Base-by-base conservation (phyloP, 2,888 invertebrate species). In the Spilarctia lutea region DNA sequence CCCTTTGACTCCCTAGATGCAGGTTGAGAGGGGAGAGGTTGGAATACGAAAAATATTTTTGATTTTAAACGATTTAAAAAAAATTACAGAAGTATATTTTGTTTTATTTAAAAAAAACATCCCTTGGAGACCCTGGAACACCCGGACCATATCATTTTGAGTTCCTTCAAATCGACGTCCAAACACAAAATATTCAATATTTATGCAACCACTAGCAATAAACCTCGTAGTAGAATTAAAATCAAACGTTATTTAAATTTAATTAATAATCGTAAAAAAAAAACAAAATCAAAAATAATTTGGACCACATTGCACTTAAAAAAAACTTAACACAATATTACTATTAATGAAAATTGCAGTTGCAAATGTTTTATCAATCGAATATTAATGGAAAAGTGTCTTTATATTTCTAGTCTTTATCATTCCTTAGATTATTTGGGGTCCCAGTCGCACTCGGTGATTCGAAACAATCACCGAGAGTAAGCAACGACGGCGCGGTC, bases 261-360 rank as follows among this genome's bases (percentile, higher is more conserved):
- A 20, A 24, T 52, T 52, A 48, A 56, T 24, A n/a, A 10, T n/a
- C 11, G 20, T 24, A 4, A 56, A n/a, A 68, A 76, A 72, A 75
- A 69, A 42, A 0, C 65, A 16, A 65, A 71, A 76, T 45, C 3
- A 30, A 45, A 42, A 66, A 42, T 16, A 45, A 30, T 65, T 82
- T 82, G 81, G 83, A 81, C 81, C 82, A 79, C 74, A 69, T 76
- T 74, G 52, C 13, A 77, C 72, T 72, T 77, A 35, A 71, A 48
- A 65, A 45, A 71, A 11, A 52, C 52, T n/a, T 56, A 56, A 56
- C 16, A 65, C 20, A 33, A 67, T 42, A 67, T 56, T 45, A 65
- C 20, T 30, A 18, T 33, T 27, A 10, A 24, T 42, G 18, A 65
- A n/a, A 33, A 33, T 72, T 73, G 81, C 81, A 83, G 18, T 13